Evolutionary conservation across 2,797 vertebrate genomes (phyloP).

Genomic region (Syncerus caffer): DNA sequence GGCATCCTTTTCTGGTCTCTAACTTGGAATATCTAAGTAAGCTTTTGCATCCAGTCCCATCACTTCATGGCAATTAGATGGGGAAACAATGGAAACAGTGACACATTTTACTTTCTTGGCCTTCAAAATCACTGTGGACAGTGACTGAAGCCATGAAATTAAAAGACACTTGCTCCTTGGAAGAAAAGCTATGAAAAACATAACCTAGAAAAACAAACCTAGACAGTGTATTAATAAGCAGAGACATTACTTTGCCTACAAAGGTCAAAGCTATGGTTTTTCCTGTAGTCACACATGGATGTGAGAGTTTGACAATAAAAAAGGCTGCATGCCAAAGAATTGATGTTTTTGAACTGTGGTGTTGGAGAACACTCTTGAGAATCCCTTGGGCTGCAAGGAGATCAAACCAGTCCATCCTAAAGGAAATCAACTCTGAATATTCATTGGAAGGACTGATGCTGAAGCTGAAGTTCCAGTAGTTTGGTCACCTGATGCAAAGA

Average conservation of each 20-base stretch:
- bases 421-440: not conserved
- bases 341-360: not conserved
- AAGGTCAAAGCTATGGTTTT: not conserved
- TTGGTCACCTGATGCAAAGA: not conserved
- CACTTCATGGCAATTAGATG: not conserved
- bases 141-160: not conserved
- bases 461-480: not conserved
- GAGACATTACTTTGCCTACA: not conserved
- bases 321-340: not conserved
- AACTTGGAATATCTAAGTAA: not conserved
- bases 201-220: not conserved
- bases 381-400: not conserved
- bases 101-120: not conserved
- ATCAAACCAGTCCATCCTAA: not conserved
- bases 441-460: not conserved
- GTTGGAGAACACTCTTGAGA: not conserved
- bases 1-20: not conserved
- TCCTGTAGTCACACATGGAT: not conserved
- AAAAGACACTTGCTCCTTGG: not conserved
- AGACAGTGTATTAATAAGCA: not conserved
- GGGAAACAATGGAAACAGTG: not conserved
- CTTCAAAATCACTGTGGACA: not conserved
- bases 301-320: not conserved
- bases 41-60: not conserved
- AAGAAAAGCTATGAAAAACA: not conserved